Base-by-base conservation (phyloP, 1,140 invertebrate species). In the Drosophila nikananu region DNA sequence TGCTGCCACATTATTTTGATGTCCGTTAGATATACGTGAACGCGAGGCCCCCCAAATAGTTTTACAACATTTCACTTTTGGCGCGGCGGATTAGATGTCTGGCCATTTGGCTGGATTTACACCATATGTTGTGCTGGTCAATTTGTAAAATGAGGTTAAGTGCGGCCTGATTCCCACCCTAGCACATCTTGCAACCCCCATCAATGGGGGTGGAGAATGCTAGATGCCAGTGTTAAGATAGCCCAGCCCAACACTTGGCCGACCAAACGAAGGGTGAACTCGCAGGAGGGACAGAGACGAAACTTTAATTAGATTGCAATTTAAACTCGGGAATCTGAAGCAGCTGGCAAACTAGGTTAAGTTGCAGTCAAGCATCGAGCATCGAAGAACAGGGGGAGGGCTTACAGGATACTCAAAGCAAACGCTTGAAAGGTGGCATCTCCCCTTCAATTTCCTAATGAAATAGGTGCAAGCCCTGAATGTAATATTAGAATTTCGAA, bases 1-100 rank as follows among this genome's bases (percentile, higher is more conserved):
- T 90, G 86, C 86, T 90, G 66, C 79, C 82, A 82, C 86, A 90
- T 89, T 89, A 89, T 89, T 89, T 84, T 72, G 81, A 89, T 90
- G 84, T 86, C 82, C 70, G 57, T 66, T 68, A 52, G 42, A 83
- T 81, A 83, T 81, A 62, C 44, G 49, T 64, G 51, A 48, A 77
- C 55, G 66, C 60, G 54, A 79, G 62, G 67, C 62, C 23, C 71
- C 73, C 23, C 68, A 81, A 90, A 89, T 89, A 89, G 84, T 90
- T 89, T 90, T 72, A 81, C 86, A 87, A 75, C 84, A 79, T 89
- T 80, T 81, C 80, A 89, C 81, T 77, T 86, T 86, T 71, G 83
- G 64, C 58, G 58, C 65, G 48, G 58, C 73, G 63, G 77, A 77
- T 86, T 81, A 80, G 80, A 63, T 67, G 73, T 83, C 73, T 72